phyloP scores from a whole-genome alignment of 2,888 invertebrate species.

The Oscheius myriophilus region DNA sequence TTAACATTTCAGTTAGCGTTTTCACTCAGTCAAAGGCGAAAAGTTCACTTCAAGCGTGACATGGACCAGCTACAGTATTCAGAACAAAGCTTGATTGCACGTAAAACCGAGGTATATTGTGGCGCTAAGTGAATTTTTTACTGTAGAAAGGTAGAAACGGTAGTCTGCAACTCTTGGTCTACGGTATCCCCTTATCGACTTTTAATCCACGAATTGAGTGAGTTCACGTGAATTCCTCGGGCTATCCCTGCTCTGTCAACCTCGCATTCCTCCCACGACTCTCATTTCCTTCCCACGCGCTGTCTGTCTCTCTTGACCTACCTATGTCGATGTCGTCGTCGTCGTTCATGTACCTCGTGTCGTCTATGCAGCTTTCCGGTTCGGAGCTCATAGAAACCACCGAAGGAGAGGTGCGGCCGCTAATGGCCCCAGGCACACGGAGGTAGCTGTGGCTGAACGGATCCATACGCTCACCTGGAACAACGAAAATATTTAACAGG shows the following conservation, averaged over 20 bases:
- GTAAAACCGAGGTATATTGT: no score
- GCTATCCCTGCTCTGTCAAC: neutral
- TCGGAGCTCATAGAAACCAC: slow-evolving; percentile 62
- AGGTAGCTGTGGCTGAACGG: slow-evolving; percentile 49
- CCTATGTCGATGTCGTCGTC: slow-evolving; percentile 55
- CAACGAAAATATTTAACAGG: no score
- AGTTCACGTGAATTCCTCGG: neutral
- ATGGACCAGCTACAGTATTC: no score
- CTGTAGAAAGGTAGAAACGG: no score
- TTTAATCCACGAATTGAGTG: no score
- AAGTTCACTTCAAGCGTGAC: no score
- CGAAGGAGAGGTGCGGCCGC: slow-evolving; percentile 54
- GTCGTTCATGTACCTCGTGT: slow-evolving; percentile 44
- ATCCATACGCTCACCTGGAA: slow-evolving; percentile 50
- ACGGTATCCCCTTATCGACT: no score
- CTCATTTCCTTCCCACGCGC: neutral
- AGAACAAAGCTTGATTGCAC: no score
- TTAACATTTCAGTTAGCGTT: no score
- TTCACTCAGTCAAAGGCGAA: no score
- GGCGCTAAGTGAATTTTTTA: no score
- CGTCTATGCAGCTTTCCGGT: slow-evolving; percentile 63
- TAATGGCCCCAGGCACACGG: slow-evolving; percentile 42
- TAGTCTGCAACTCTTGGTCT: no score
- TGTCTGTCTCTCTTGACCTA: slow-evolving; percentile 27
- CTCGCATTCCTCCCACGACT: neutral